Conservation (phyloP, 1,140 invertebrate genomes). For the Atta colombica region DNA sequence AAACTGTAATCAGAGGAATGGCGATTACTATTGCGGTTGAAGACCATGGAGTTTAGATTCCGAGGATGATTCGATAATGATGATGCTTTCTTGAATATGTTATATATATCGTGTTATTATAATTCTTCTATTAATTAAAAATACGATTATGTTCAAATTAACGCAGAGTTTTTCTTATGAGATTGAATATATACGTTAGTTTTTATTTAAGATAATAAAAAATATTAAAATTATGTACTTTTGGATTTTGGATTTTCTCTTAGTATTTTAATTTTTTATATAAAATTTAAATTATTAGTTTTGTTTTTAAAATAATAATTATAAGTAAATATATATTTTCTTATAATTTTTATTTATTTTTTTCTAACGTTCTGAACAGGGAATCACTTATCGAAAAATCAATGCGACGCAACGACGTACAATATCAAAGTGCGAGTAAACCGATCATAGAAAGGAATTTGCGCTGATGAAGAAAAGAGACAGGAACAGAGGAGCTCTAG, state of each 20-base stretch:
- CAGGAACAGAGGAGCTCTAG: slow-evolving; percentile 22
- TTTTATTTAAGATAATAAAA: neutral
- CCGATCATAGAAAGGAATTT: neutral
- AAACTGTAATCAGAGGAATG: slow-evolving; percentile 1
- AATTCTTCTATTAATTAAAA: slow-evolving; percentile 21
- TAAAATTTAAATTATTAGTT: neutral
- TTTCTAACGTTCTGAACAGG: neutral
- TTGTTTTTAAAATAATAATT: neutral
- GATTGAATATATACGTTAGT: neutral
- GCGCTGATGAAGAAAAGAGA: neutral
- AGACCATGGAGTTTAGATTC: neutral
- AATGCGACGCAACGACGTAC: slow-evolving; percentile 26
- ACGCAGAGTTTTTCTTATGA: no score
- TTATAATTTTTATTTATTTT: neutral
- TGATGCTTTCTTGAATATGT: slow-evolving; percentile 11
- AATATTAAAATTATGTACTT: neutral
- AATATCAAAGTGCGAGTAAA: slow-evolving; percentile 29
- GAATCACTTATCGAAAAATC: neutral
- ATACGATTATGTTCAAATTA: neutral
- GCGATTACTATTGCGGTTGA: neutral
- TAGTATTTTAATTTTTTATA: neutral
- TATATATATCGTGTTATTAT: neutral
- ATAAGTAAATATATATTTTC: neutral
- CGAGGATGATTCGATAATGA: neutral
- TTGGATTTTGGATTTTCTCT: neutral